Evolutionary conservation across 2,113 vertebrate genomes (phyloP), one percentile per base, ranked within the genome.

Genomic region (Balaeniceps rex): DNA sequence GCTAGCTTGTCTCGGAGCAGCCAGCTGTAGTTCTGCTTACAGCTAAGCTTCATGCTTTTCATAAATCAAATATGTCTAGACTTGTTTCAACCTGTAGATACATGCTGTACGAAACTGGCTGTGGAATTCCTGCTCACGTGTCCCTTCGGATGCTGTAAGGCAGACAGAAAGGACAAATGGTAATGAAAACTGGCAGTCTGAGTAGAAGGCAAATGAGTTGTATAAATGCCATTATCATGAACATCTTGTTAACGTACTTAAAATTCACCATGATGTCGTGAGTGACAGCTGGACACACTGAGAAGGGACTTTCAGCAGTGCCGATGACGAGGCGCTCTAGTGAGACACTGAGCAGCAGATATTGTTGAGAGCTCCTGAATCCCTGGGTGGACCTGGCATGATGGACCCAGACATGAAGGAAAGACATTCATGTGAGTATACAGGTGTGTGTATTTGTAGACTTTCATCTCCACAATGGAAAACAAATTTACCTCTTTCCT

Each of bases 241-340:
- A 34, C 18, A 6, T 71, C 64, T 83, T 75, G 33, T 71, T 78
- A 14, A 7, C 2, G 11, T 58, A 38, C 51, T 68, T 89, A 13
- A 65, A 75, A 69, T 74, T 26, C 31, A 63, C 44, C 0, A 1
- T 23, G 24, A 0, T 64, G 42, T 51, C 4, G 2, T 26, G 64
- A 75, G 46, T 13, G 54, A 66, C 42, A 94, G 64, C 49, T 38
- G 87, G 44, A 29, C 51, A 11, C 0, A 0, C 65, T 14, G 71
- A 11, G 42, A 64, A 68, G 74, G 61, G 38, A 36, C 24, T 69
- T 55, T 1, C 6, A 42, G 47, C 52, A 34, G 29, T 4, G 10
- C 18, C 3, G 4, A 17, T 2, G 0, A 14, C 21, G 36, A 68
- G 65, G 66, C 3, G 2, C 21, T 49, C 24, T 3, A 34, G 44